phyloP scores from a whole-genome alignment of 2,888 invertebrate species.

The Xanthia togata region DNA sequence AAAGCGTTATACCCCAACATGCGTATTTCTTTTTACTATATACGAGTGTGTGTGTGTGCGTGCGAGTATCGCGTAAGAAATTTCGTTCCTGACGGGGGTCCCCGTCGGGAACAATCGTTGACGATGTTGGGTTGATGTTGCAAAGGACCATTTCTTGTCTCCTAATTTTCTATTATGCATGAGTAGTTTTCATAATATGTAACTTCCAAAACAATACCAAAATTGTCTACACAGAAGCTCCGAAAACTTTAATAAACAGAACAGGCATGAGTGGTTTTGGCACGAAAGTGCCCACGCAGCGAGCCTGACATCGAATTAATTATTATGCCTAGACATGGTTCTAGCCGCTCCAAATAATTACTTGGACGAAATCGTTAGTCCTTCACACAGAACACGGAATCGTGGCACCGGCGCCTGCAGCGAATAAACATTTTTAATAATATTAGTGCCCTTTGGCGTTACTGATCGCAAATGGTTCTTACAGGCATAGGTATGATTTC shows the following conservation, averaged over 20 bases:
- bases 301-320: constrained; percentile 14
- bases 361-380: not conserved
- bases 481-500: too few species aligned
- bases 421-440: too few species aligned
- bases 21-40: too few species aligned
- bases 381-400: not conserved
- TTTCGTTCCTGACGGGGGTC: too few species aligned
- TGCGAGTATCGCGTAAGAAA: too few species aligned
- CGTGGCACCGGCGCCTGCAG: too few species aligned
- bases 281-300: not conserved
- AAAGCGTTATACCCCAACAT: too few species aligned
- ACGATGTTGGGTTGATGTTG: not conserved
- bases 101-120: not conserved
- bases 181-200: not conserved
- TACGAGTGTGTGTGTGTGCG: too few species aligned
- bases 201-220: not conserved
- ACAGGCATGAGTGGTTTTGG: constrained; percentile 9
- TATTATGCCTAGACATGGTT: constrained; percentile 14
- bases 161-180: not conserved
- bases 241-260: constrained; percentile 23
- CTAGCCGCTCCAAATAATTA: constrained; percentile 27
- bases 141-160: not conserved
- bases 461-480: too few species aligned
- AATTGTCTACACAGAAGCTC: not conserved
- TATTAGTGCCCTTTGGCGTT: too few species aligned